Conservation (phyloP, 1,140 invertebrate species). For the Macrotrachela quadricornifera region DNA sequence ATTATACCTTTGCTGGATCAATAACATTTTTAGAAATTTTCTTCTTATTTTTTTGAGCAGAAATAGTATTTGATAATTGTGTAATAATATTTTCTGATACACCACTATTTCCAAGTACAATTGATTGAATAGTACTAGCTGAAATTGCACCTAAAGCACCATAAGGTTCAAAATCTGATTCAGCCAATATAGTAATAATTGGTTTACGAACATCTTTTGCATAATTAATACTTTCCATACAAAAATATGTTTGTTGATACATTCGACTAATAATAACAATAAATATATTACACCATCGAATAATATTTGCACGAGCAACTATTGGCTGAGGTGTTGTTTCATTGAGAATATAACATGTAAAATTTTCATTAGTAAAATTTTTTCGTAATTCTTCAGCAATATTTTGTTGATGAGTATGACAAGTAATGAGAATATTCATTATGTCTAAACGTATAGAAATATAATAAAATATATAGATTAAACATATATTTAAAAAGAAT, state of each 20-base stretch:
- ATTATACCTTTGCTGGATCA: neutral
- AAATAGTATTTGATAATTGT: neutral
- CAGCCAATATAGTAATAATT: neutral
- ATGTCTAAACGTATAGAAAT: too few relatives aligned
- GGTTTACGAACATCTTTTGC: neutral
- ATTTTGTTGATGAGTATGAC: too few relatives aligned
- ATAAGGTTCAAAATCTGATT: neutral
- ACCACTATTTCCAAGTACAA: neutral
- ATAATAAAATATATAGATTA: too few relatives aligned
- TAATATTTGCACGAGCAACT: too few relatives aligned
- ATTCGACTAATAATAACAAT: neutral
- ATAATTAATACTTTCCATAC: conserved; percentile 2
- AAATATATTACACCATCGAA: neutral
- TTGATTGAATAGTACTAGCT: neutral
- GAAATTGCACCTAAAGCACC: conserved; percentile 1
- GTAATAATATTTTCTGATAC: neutral
- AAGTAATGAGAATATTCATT: too few relatives aligned
- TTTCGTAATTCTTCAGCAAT: too few relatives aligned
- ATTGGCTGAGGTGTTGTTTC: too few relatives aligned
- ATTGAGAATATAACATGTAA: too few relatives aligned
- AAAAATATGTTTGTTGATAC: neutral
- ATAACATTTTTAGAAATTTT: neutral
- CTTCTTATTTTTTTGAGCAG: neutral
- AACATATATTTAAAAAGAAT: too few relatives aligned
- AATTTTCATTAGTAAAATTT: too few relatives aligned